Percentiles rank a stretch among this genome's conserved stretches.
These are phyloP conservation scores for Sakesphorus luctuosus DNA, from an alignment of 2,113 vertebrate genomes.

Conservation along the genomic window DNA sequence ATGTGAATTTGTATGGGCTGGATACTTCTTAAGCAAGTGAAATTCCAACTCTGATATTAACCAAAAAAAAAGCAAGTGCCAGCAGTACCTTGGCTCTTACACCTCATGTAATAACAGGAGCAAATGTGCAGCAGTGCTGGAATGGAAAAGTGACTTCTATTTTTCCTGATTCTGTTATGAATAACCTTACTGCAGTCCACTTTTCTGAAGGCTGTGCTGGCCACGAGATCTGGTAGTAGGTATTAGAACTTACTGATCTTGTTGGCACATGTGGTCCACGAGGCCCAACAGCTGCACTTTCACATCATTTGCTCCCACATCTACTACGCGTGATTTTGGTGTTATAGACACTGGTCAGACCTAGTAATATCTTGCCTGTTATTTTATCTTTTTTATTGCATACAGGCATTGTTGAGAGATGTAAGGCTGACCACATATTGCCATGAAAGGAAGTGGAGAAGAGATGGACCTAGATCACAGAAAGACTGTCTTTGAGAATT, in stretches of 20 bases:
- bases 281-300: background rate
- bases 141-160: background rate
- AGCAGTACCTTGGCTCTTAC: background rate
- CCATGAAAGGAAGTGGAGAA: background rate
- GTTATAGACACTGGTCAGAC: background rate
- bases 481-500: background rate
- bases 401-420: background rate
- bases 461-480: background rate
- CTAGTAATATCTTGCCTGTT: rapidly evolving
- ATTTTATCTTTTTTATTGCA: background rate
- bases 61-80: background rate
- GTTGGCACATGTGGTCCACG: background rate
- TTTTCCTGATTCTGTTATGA: background rate
- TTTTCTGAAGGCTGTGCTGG: background rate
- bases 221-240: background rate
- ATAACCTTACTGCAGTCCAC: background rate
- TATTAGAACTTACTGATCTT: background rate
- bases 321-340: background rate
- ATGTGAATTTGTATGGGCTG: background rate
- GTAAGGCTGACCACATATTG: background rate
- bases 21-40: background rate
- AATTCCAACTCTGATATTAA: background rate
- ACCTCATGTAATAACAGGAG: background rate
- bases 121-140: background rate
- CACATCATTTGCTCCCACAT: background rate